phyloP scores from a whole-genome alignment of 2,113 vertebrate genomes.

The Pao palembangensis region DNA sequence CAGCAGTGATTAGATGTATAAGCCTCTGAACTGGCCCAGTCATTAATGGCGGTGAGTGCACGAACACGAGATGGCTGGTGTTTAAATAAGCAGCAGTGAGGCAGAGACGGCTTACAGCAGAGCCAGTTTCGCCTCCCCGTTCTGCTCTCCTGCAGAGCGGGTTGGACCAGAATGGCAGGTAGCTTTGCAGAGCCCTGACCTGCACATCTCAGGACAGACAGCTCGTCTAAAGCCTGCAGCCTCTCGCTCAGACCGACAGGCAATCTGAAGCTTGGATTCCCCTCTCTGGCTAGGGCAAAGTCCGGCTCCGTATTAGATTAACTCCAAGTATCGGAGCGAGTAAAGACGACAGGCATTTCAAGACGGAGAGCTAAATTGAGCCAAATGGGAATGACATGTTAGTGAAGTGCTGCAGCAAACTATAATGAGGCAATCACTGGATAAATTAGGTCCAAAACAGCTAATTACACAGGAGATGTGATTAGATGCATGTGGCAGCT shows the following conservation, averaged over 20 bases:
- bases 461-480: slow-evolving; percentile 21
- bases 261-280: slow-evolving; percentile 32
- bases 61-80: slow-evolving; percentile 1
- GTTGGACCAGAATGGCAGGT: slow-evolving; percentile 66
- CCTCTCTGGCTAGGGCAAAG: slow-evolving; percentile 20
- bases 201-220: slow-evolving; percentile 42
- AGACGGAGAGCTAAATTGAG: slow-evolving; percentile 4
- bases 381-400: slow-evolving; percentile 17
- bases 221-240: slow-evolving; percentile 45
- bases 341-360: slow-evolving; percentile 14
- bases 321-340: slow-evolving; percentile 27
- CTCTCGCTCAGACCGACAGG: slow-evolving; percentile 40
- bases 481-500: slow-evolving; percentile 22
- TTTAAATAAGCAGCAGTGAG: slow-evolving; percentile 43
- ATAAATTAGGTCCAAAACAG: slow-evolving; percentile 35
- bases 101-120: slow-evolving; percentile 12
- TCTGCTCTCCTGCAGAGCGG: slow-evolving; percentile 43
- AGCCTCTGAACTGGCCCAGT: slow-evolving; percentile 20
- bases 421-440: slow-evolving; percentile 50
- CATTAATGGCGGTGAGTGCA: slow-evolving; percentile 30
- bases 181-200: slow-evolving; percentile 29
- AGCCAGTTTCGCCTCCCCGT: background rate
- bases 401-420: slow-evolving; percentile 16
- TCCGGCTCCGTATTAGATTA: slow-evolving; percentile 46
- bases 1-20: slow-evolving; percentile 26